Conservation (phyloP, 2,888 invertebrate genomes). For the Spatulosminthurus flaviceps region DNA sequence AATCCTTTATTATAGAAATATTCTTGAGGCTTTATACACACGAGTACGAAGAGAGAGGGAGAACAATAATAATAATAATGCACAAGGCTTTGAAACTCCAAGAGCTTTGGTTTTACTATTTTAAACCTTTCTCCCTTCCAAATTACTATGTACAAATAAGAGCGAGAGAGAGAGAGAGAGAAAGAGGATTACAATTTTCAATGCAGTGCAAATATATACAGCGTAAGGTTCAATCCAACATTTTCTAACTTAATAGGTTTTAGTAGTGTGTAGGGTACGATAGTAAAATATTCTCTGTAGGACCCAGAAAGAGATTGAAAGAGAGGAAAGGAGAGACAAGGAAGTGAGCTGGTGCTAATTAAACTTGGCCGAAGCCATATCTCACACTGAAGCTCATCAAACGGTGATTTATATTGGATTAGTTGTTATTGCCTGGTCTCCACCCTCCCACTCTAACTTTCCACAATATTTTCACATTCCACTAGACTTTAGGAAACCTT, state of each 20-base stretch:
- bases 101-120: background rate
- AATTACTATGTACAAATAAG: no score
- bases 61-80: no score
- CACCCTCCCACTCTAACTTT: slow-evolving; percentile 31
- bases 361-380: slow-evolving; percentile 53
- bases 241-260: slow-evolving; percentile 39
- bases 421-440: slow-evolving; percentile 43
- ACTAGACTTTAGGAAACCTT: slow-evolving; percentile 8
- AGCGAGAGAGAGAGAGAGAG: no score
- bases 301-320: background rate
- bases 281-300: slow-evolving; percentile 16
- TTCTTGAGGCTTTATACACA: background rate
- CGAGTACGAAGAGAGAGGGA: background rate
- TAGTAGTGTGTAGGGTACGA: background rate
- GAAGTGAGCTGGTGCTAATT: slow-evolving; percentile 50
- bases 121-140: background rate
- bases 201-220: slow-evolving; percentile 12
- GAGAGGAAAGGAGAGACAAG: slow-evolving; percentile 26
- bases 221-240: slow-evolving; percentile 35
- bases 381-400: slow-evolving; percentile 52
- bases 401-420: slow-evolving; percentile 53
- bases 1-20: background rate
- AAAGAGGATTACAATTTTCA: slow-evolving; percentile 1
- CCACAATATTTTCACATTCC: slow-evolving; percentile 44
- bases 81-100: no score